Evolutionary conservation across 2,797 vertebrate genomes (phyloP), one percentile per base, ranked within the genome.

Genomic region (Denticeps clupeoides): DNA sequence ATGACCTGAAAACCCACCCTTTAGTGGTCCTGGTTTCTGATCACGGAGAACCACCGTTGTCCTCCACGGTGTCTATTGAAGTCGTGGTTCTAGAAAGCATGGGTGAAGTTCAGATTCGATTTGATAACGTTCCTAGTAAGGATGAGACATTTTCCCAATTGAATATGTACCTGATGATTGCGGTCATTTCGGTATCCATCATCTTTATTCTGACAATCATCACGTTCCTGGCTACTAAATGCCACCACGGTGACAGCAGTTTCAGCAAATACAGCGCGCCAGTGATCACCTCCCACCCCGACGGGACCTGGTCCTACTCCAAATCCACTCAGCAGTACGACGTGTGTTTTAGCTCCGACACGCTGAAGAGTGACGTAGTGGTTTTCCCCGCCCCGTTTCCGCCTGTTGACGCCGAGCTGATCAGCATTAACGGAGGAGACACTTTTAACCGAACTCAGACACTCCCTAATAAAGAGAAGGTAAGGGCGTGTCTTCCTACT

Each of bases 321-420:
- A 23, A 41, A 38, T 40, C 41, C 46, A 57, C 57, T 25, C 54
- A 64, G 47, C 57, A 57, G 40, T 57, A 62, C 28, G 46, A 57
- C 45, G 50, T 57, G 28, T 60, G 58, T 41, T 52, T 64, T 45
- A 58, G 54, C 33, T 40, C 44, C 4, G 44, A 53, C 23, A 46
- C 38, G 1, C 12, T 29, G 26, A 35, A 49, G 31, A 32, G 22
- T 44, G 46, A 41, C 45, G n/a, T 32, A n/a, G 29, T 18, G 24
- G 21, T 45, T 37, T 33, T 45, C 10, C 31, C 31, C 3, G 9
- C 22, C n/a, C 37, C 48, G 10, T 41, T 29, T 13, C 18, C 38
- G 1, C 28, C 15, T 12, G 13, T 22, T 1, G 25, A 50, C 12
- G 47, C 26, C 6, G 25, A 56, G 10, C 52, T 51, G 3, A 47